Evolutionary conservation across 2,113 vertebrate species (phyloP), one percentile per base, ranked within the genome.

Genomic region (Jaculus jaculus): DNA sequence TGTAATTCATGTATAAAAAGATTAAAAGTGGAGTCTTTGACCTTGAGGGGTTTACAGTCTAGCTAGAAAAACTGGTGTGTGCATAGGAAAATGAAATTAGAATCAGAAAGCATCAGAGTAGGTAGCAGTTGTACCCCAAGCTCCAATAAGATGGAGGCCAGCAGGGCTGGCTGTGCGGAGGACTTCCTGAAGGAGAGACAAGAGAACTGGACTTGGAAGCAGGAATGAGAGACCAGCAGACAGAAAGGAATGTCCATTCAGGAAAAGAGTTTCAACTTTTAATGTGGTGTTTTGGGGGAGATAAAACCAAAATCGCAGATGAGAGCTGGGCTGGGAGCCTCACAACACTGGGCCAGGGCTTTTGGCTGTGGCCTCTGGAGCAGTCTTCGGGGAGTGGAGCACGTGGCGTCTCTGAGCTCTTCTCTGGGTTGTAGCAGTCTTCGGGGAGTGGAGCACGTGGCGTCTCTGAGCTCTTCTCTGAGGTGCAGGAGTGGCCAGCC

Each of bases 21-120:
- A 12, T 24, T 3, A 12, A 82, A 73, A 34, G 1, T 26, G 0
- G 0, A 0, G 0, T 5, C 1, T 90, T 51, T 88, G 85, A 39
- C 87, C 90, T 71, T 65, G 30, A 82, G 84, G 37, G 88, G 66
- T 30, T 10, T 15, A 1, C 3, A 7, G 0, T 84, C 94, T 78
- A 80, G 30, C 51, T 77, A 89, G 47, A 86, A 96, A 93, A 95
- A 60, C 0, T 79, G 4, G 28, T 39, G 39, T 11, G 7, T 16
- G 10, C 42, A 32, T 11, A 89, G n/a, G 9, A 80, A 89, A 80
- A 28, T 0, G 69, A 5, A 73, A 79, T 21, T 39, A 47, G 7
- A 69, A 47, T 85, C 37, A 81, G 10, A 68, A 89, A 94, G 87
- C 6, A 26, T 63, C 47, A 39, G 30, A 12, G 51, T 34, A 73